Percentiles rank a stretch among this genome's conserved stretches.
These are phyloP conservation scores for Temnothorax rugatulus DNA, from an alignment of 2,888 invertebrate genomes.

Conservation along the genomic window DNA sequence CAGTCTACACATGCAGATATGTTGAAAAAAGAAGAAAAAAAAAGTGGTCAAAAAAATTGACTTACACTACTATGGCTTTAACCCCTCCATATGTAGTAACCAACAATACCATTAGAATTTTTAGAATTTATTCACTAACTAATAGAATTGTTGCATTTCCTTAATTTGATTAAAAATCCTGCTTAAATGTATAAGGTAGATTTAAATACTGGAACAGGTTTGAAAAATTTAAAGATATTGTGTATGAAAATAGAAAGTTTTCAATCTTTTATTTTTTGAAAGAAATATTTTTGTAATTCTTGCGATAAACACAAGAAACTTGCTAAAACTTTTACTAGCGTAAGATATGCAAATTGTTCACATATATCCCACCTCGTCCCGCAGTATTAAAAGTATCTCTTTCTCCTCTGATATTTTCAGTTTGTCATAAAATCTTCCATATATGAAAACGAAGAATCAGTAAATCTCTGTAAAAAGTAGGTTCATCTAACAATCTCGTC, in stretches of 20 bases:
- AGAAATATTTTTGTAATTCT: not conserved
- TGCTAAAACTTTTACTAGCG: not conserved
- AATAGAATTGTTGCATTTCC: not conserved
- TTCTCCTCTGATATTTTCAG: not conserved
- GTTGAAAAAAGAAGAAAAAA: too few species aligned
- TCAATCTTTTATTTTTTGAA: not conserved
- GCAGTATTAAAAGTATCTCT: not conserved
- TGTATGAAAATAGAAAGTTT: not conserved
- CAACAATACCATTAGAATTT: not conserved
- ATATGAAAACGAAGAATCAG: not conserved
- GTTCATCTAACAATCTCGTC: conserved; percentile 3
- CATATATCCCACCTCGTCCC: not conserved
- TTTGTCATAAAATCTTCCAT: not conserved
- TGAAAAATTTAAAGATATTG: not conserved
- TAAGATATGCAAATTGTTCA: conserved; percentile 7
- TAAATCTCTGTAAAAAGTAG: not conserved
- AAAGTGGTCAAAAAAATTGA: too few species aligned
- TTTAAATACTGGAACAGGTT: not conserved
- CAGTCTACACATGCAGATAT: too few species aligned
- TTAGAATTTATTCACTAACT: not conserved
- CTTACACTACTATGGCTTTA: too few species aligned
- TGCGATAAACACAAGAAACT: not conserved
- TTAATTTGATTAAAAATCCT: not conserved
- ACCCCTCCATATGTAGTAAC: too few species aligned
- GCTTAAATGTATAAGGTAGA: not conserved